Evolutionary conservation across 2,113 vertebrate species (phyloP), one percentile per base, ranked within the genome.

Genomic region (Hipposideros armiger): DNA sequence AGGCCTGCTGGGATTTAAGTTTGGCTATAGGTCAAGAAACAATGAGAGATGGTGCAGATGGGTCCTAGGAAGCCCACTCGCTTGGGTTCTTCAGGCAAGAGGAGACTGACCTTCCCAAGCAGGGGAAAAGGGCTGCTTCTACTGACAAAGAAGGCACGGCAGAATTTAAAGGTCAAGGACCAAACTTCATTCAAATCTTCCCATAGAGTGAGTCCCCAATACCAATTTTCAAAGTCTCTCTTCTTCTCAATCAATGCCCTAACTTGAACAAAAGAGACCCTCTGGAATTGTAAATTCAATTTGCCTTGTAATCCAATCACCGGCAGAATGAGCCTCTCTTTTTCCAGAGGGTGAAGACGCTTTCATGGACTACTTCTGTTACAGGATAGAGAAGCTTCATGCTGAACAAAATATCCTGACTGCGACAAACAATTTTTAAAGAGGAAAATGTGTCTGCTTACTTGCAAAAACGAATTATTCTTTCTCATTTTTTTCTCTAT

Each of bases 391-490:
- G 42, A 86, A 89, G 24, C 56, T 87, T 69, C 47, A 56, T 60
- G 47, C 28, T 30, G 84, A 16, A 54, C 70, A 81, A 67, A 90
- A 28, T 50, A 76, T 26, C 32, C 26, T 80, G 30, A 77, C 13
- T 84, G 58, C 30, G 60, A 15, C 4, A 67, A 52, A 58, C 14
- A 81, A 11, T 95, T 88, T 86, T 80, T 82, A 93, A 81, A 87
- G 72, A 78, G 70, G 64, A 83, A 64, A 76, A 78, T 67, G 26
- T 36, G 80, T 86, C 86, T 76, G 36, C 52, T 88, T 60, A 78
- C 6, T 73, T 90, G 67, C 19, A 96, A 83, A 95, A 85, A 9
- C 83, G 50, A 94, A 62, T 50, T 90, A 7, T 80, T 92, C 22
- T 80, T 62, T 74, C 74, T 74, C 54, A 36, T 26, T 14, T 73